These are phyloP conservation scores for Glyptemys insculpta DNA, from an alignment of 2,797 vertebrate genomes.

Conservation along the genomic window DNA sequence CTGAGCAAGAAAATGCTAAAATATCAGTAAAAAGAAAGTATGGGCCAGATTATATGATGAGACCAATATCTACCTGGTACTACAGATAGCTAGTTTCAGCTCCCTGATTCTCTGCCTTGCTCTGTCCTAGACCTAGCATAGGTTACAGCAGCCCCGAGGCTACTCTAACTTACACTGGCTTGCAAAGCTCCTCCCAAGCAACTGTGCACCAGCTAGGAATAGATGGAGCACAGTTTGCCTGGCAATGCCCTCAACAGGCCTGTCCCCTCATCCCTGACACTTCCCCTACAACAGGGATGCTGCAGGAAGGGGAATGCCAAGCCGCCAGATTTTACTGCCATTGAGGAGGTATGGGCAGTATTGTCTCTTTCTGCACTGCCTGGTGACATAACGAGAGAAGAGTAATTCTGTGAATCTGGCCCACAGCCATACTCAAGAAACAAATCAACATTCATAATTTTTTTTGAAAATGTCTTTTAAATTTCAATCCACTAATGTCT, in stretches of 20 bases:
- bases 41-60: neutral
- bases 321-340: neutral
- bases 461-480: neutral
- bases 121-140: neutral
- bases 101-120: neutral
- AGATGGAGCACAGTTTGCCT: neutral
- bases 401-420: neutral
- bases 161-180: neutral
- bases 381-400: neutral
- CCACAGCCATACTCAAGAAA: neutral
- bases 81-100: fast-evolving
- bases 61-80: neutral
- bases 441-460: neutral
- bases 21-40: neutral
- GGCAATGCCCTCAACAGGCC: neutral
- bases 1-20: neutral
- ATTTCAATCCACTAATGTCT: neutral
- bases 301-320: neutral
- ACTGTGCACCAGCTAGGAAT: neutral
- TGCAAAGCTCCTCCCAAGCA: neutral
- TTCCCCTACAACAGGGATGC: neutral
- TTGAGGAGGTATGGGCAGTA: neutral
- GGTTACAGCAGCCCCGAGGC: neutral
- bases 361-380: neutral
- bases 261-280: neutral